phyloP scores from a whole-genome alignment of 1,140 invertebrate species.

The Drosophila leontia region DNA sequence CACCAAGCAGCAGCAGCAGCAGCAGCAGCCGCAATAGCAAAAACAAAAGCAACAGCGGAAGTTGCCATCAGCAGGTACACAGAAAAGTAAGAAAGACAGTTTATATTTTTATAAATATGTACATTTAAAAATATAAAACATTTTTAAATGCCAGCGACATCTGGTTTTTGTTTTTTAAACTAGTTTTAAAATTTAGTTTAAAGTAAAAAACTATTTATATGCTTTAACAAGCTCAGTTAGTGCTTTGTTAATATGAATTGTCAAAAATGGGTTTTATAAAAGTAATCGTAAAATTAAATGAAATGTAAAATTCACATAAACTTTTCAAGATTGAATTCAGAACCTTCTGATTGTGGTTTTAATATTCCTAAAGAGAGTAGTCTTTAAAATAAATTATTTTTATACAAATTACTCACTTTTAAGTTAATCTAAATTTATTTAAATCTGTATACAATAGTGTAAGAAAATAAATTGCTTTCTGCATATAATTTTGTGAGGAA shows the following conservation, averaged over 20 bases:
- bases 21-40: slow-evolving; percentile 18
- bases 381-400: no score
- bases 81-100: slow-evolving; percentile 13
- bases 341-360: neutral
- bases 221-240: no score
- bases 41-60: slow-evolving; percentile 66
- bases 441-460: neutral
- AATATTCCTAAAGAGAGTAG: accelerated
- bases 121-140: neutral
- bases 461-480: no score
- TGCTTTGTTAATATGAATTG: no score
- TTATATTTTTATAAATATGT: neutral
- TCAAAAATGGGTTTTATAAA: no score
- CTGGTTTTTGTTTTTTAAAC: no score
- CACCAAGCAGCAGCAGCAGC: slow-evolving; percentile 16
- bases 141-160: neutral
- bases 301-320: neutral
- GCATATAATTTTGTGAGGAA: no score
- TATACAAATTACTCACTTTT: neutral
- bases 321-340: neutral
- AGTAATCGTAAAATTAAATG: neutral
- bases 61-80: slow-evolving; percentile 68
- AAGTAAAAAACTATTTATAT: no score
- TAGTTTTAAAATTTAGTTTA: no score
- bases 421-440: neutral